Base-by-base conservation (phyloP, 2,888 invertebrate genomes). In the Apomyelois bistriatella region DNA sequence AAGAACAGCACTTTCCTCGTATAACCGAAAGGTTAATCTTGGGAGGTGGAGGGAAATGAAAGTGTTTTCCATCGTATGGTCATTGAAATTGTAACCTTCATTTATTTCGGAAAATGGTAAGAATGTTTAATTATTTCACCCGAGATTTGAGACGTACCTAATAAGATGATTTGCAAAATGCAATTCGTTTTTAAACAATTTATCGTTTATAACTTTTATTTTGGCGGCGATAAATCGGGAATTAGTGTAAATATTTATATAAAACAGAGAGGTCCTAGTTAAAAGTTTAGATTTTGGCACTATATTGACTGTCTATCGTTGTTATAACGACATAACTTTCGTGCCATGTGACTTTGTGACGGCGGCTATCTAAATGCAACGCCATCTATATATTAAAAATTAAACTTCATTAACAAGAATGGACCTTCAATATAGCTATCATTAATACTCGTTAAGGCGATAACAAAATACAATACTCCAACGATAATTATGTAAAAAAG, bases 391-490 rank as follows among this genome's bases (percentile, higher is more conserved):
- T 32, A 13, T 32, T 3, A 12, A n/a, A 10, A 35, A 4, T 6
- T 41, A 12, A 35, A 47, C n/a, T 3, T 53, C 35, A 16, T 12
- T 46, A 17, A 53, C 53, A 61, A 61, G 59, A 62, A 68, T 66
- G 64, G 72, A 61, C 68, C 63, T 65, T 69, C 68, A 62, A 65
- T 66, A 63, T 61, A 55, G 67, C 58, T 64, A 65, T 68, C 66
- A 72, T 73, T 68, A 72, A 64, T 76, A 75, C 70, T 72, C 61
- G 62, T 70, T 79, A 77, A 79, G 78, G 74, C 76, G 68, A 66
- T 70, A 74, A 79, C 69, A 76, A 77, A 77, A 81, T 74, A 77
- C 79, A 82, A 82, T 85, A 85, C 83, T 86, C 83, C 83, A 84
- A 83, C 75, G 75, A 79, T 81, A 76, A 78, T 76, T 78, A 82